Percentiles rank a stretch among this genome's conserved stretches.
Evolutionary conservation across 2,113 vertebrate genomes (phyloP).

Genomic region (Odobenus rosmarus): DNA sequence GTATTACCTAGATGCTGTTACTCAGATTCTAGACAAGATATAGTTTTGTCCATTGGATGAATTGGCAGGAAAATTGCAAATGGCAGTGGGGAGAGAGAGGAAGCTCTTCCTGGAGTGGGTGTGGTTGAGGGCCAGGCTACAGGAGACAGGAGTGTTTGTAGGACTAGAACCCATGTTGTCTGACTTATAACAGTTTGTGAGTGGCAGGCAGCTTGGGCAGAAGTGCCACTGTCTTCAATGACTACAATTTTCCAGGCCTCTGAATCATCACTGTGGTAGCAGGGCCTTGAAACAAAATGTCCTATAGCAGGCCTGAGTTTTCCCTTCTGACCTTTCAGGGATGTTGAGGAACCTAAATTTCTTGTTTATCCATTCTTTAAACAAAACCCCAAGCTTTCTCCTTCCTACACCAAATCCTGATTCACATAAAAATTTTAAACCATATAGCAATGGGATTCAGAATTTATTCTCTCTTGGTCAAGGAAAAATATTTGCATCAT

Average conservation of each 20-base stretch:
- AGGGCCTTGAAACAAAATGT: not conserved
- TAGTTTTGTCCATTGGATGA: not conserved
- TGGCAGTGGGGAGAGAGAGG: not conserved
- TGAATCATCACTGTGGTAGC: accelerated
- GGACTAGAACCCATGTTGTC: not conserved
- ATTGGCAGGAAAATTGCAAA: not conserved
- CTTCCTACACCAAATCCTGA: not conserved
- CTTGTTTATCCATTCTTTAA: not conserved
- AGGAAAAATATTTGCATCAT: not conserved
- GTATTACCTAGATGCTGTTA: not conserved
- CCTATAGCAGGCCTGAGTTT: accelerated
- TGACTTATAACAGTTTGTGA: accelerated
- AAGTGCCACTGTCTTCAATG: not conserved
- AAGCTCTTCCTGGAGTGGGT: not conserved
- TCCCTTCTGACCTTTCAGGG: not conserved
- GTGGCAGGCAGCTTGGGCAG: accelerated
- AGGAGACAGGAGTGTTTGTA: accelerated
- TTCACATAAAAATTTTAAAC: not conserved
- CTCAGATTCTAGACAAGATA: not conserved
- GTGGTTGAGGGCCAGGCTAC: not conserved
- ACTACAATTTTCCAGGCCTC: not conserved
- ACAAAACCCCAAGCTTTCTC: not conserved
- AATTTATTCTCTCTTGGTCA: not conserved
- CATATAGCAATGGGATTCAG: not conserved
- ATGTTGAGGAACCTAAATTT: not conserved